Evolutionary conservation across 2,797 vertebrate species (phyloP), one percentile per base, ranked within the genome.

Genomic region (Chloroceryle inda): DNA sequence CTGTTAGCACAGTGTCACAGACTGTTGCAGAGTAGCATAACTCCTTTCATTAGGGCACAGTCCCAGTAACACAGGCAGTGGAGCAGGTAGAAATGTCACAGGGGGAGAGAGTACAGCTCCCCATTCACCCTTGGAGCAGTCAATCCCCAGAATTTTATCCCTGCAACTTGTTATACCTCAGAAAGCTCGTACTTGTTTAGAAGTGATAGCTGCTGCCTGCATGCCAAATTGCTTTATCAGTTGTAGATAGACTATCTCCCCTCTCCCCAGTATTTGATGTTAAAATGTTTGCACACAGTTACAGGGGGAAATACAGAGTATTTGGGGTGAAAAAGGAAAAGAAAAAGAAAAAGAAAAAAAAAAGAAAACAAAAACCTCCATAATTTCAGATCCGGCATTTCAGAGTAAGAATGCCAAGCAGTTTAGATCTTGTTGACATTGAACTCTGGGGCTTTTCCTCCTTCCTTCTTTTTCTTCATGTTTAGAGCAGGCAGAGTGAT

Each of bases 351-450:
- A 7, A 35, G 27, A 92, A 20, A 45, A 11, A 45, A 45, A 20
- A 22, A 21, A 47, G 5, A 21, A 21, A 20, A 45, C 10, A 21
- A 47, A 53, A 77, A 78, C 68, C 87, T 84, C 81, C 93, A 89
- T 98, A 97, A 97, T 98, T 97, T 96, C 89, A 95, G 86, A 94
- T 83, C 91, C 97, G 95, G 92, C 94, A 97, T 98, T 98, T 97
- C 94, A 84, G 96, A 93, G 95, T 5, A 13, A 95, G 97, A 97
- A 97, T 96, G 97, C 97, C 97, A 97, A 97, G 94, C 77, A 96
- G 95, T 97, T 98, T 93, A 95, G 91, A 77, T 86, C 56, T 89
- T 69, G 67, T 86, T 92, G 95, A 95, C 3, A 50, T n/a, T 53
- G 89, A 95, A 94, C 92, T 89, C 94, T 67, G 64, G 37, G 91